Conservation (phyloP, 2,113 vertebrate genomes). For the Cinclus mexicanus region DNA sequence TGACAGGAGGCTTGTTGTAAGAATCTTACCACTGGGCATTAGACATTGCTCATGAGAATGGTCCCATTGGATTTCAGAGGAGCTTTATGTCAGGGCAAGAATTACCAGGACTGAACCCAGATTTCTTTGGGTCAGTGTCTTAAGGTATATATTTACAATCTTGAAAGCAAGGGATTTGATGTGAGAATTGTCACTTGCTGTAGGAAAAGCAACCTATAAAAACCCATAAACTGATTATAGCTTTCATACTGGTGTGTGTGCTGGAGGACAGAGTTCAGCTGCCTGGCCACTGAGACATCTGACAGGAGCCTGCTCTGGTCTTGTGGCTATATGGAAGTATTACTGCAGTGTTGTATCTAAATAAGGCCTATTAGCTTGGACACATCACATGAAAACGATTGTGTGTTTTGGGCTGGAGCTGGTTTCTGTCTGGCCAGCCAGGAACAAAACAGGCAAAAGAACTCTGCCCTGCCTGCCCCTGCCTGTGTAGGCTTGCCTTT, state of each 20-base stretch:
- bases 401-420: background rate
- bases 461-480: background rate
- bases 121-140: background rate
- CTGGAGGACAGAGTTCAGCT: background rate
- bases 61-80: background rate
- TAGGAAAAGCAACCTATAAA: background rate
- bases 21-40: background rate
- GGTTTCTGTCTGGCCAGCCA: constrained; percentile 23
- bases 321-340: background rate
- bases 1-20: background rate
- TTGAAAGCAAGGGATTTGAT: background rate
- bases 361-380: background rate
- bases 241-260: background rate
- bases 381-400: background rate
- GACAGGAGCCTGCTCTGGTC: background rate
- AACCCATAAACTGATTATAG: background rate
- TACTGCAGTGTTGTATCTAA: background rate
- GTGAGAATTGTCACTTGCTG: background rate
- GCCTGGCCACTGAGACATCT: background rate
- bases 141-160: background rate
- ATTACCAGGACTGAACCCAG: background rate
- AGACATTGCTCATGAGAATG: background rate
- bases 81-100: background rate
- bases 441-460: background rate
- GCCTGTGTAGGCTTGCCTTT: constrained; percentile 6